phyloP scores from a whole-genome alignment of 2,113 vertebrate genomes.

The Eurypyga helias region DNA sequence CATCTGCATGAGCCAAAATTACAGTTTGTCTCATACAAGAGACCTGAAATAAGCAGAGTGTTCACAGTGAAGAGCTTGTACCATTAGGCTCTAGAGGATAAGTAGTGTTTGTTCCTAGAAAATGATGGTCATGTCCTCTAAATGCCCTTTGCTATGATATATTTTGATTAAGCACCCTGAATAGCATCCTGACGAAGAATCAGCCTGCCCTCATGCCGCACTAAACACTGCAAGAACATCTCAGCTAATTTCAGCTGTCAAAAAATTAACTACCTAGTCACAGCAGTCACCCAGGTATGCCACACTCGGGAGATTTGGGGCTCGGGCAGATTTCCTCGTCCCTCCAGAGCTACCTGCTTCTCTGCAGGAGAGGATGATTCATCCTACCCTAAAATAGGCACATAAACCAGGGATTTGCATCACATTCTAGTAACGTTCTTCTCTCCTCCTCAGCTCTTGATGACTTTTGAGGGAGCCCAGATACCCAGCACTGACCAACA shows the following conservation, averaged over 20 bases:
- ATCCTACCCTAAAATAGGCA: neutral
- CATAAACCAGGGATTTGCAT: neutral
- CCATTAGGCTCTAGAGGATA: neutral
- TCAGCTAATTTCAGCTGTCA: slow-evolving; percentile 39
- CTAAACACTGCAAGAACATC: neutral
- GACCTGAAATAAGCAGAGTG: neutral
- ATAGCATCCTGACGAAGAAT: neutral
- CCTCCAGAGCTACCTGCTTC: neutral
- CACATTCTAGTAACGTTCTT: neutral
- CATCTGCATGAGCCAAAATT: neutral
- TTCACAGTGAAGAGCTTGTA: neutral
- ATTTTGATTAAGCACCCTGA: slow-evolving; percentile 27
- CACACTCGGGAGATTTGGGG: neutral
- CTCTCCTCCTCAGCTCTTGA: neutral
- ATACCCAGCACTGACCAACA: neutral
- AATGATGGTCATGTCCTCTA: neutral
- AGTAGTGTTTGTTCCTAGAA: neutral
- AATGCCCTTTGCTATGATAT: neutral
- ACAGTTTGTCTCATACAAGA: neutral
- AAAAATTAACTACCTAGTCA: slow-evolving; percentile 6
- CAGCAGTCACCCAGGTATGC: neutral
- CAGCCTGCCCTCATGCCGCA: neutral
- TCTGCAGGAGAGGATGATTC: neutral
- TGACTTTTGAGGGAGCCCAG: neutral
- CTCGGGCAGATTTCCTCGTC: neutral